Conservation (phyloP, 2,888 invertebrate species). For the Cynaeus angustus region DNA sequence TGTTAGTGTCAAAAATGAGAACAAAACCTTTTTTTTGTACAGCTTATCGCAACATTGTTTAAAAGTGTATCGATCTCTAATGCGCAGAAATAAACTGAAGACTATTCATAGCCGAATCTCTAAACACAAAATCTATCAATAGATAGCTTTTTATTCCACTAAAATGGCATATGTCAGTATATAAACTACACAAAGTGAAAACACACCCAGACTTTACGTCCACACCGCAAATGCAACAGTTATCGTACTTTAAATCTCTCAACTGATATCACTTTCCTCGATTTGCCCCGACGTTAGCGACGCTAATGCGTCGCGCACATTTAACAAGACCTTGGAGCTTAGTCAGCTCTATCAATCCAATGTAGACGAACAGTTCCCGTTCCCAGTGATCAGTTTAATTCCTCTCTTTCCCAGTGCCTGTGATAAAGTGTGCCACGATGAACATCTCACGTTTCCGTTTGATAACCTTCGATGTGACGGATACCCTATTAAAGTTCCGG, state of each 20-base stretch:
- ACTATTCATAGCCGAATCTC: no score
- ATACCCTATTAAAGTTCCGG: constrained; percentile 85
- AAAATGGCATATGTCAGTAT: no score
- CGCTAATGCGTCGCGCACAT: constrained; percentile 24
- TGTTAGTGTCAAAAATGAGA: no score
- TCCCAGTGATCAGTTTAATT: constrained; percentile 24
- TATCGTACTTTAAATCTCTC: not conserved
- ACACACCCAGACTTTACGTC: not conserved
- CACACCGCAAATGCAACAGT: not conserved
- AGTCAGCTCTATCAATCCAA: constrained; percentile 41
- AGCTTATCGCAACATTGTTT: no score
- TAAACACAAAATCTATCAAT: no score
- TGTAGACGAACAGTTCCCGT: constrained; percentile 19
- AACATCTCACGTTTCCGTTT: constrained; percentile 74
- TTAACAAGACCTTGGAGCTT: constrained; percentile 26
- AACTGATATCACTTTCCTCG: not conserved
- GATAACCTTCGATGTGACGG: constrained; percentile 92
- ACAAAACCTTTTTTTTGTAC: no score
- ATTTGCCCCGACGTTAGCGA: constrained; percentile 29
- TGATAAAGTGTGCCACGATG: constrained; percentile 64
- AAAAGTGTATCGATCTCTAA: no score
- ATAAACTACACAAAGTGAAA: no score
- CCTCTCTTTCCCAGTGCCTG: constrained; percentile 7
- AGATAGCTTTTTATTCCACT: no score
- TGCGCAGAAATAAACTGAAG: no score